A percentile compares a stretch with the other conserved stretches of the same genome.
phyloP scores from a whole-genome alignment of 2,797 vertebrate genomes.

The Lithobates pipiens region DNA sequence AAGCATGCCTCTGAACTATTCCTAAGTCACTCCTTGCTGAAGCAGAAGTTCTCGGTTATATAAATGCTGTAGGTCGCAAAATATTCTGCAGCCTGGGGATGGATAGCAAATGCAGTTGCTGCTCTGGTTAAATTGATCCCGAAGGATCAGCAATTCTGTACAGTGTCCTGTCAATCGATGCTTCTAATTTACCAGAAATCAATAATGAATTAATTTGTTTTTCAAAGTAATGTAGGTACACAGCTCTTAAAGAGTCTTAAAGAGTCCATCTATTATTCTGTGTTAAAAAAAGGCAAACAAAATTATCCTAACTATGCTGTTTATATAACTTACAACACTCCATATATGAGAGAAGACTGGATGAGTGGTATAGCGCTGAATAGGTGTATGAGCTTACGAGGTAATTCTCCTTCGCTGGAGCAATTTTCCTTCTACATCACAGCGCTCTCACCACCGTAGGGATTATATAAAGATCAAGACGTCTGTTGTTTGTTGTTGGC shows the following conservation, averaged over 20 bases:
- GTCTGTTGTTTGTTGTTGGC: too few species aligned
- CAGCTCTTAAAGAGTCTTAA: not conserved
- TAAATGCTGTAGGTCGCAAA: not conserved
- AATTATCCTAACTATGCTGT: too few species aligned
- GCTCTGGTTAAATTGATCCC: not conserved
- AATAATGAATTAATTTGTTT: slow-evolving; percentile 36
- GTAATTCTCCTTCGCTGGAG: too few species aligned
- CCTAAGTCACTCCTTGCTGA: not conserved
- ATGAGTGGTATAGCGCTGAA: too few species aligned
- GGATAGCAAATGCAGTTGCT: not conserved
- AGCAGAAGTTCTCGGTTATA: not conserved
- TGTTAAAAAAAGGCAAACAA: not conserved
- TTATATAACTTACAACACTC: too few species aligned
- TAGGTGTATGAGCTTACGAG: too few species aligned
- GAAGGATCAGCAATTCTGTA: not conserved
- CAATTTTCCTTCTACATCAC: too few species aligned
- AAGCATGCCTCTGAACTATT: too few species aligned
- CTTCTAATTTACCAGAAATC: slow-evolving; percentile 16
- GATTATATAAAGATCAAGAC: too few species aligned
- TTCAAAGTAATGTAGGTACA: not conserved
- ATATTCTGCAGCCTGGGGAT: not conserved
- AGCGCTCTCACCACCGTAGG: too few species aligned
- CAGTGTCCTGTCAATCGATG: not conserved
- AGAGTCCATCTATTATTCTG: not conserved
- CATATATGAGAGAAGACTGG: too few species aligned